phyloP scores from a whole-genome alignment of 2,797 vertebrate genomes.

The Enteromius viviparus region DNA sequence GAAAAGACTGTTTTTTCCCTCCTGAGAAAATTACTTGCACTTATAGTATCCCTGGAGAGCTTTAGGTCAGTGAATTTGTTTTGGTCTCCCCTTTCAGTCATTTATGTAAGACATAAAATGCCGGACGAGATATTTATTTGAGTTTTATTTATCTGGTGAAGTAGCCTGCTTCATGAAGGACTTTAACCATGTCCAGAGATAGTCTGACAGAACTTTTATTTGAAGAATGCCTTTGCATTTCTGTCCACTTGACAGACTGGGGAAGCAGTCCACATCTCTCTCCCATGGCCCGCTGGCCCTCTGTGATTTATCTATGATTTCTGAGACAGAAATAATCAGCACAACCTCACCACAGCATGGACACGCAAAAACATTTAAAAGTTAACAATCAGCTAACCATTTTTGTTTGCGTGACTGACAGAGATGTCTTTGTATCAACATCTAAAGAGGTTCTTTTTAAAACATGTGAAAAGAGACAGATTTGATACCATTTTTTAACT shows the following conservation, averaged over 20 bases:
- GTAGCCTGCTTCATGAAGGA: constrained; percentile 1
- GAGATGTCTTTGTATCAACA: background rate
- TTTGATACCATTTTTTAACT: background rate
- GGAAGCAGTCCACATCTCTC: constrained; percentile 21
- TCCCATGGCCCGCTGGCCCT: constrained; percentile 4
- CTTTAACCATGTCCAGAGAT: constrained; percentile 9
- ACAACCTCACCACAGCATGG: background rate
- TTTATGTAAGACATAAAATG: constrained; percentile 7
- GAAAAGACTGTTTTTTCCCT: background rate
- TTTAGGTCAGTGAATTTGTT: constrained; percentile 21
- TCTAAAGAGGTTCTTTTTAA: background rate
- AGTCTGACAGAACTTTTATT: constrained; percentile 5
- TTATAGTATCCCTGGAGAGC: constrained; percentile 5
- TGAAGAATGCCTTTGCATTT: background rate
- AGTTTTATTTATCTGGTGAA: constrained; percentile 23
- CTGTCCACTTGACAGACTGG: constrained; percentile 5
- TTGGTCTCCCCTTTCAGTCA: constrained; percentile 6
- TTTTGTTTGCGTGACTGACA: background rate
- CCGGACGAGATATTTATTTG: constrained; percentile 20
- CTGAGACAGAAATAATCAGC: constrained; percentile 18
- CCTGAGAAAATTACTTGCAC: constrained; percentile 20
- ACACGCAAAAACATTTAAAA: background rate
- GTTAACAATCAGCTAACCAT: background rate
- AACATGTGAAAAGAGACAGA: background rate
- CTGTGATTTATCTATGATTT: constrained; percentile 22